Percentiles rank a stretch among this genome's conserved stretches.
These are phyloP conservation scores for Meriones unguiculatus DNA, from an alignment of 2,113 vertebrate species.

Conservation along the genomic window DNA sequence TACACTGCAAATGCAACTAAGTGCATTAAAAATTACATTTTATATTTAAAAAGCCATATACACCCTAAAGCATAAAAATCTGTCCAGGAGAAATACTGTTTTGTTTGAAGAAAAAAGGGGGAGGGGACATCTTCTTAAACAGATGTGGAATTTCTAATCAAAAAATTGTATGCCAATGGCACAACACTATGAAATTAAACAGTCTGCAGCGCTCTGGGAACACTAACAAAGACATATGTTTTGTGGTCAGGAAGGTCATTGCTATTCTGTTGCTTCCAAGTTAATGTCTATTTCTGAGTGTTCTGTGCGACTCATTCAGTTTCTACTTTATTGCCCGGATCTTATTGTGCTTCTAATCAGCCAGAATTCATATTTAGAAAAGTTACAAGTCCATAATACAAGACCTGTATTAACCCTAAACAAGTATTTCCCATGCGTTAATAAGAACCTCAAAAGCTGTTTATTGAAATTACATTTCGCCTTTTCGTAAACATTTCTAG, in stretches of 20 bases:
- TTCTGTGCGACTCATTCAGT: neutral
- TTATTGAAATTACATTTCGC: neutral
- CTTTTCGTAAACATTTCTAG: neutral
- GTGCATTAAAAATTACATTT: conserved; percentile 28
- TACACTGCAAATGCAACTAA: neutral
- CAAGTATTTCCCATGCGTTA: neutral
- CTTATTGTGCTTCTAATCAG: conserved; percentile 22
- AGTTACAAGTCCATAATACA: neutral
- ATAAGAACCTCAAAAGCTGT: conserved; percentile 35
- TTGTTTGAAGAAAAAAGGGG: conserved; percentile 44
- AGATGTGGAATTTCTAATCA: conserved; percentile 63
- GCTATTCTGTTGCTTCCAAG: conserved; percentile 29
- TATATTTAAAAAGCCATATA: neutral
- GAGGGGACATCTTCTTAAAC: conserved; percentile 46
- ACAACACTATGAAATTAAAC: conserved; percentile 1
- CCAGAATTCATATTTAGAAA: conserved; percentile 52
- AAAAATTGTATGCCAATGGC: conserved; percentile 11
- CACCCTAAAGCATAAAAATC: conserved; percentile 46
- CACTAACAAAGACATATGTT: neutral
- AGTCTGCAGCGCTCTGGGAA: conserved; percentile 22
- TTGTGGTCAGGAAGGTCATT: conserved; percentile 55
- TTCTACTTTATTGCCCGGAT: conserved; percentile 42
- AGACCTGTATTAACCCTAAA: neutral
- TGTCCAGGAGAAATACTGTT: conserved; percentile 52
- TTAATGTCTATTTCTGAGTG: conserved; percentile 35